Evolutionary conservation across 2,797 vertebrate species (phyloP), one percentile per base, ranked within the genome.

Genomic region (Sebastolobus altivelis): DNA sequence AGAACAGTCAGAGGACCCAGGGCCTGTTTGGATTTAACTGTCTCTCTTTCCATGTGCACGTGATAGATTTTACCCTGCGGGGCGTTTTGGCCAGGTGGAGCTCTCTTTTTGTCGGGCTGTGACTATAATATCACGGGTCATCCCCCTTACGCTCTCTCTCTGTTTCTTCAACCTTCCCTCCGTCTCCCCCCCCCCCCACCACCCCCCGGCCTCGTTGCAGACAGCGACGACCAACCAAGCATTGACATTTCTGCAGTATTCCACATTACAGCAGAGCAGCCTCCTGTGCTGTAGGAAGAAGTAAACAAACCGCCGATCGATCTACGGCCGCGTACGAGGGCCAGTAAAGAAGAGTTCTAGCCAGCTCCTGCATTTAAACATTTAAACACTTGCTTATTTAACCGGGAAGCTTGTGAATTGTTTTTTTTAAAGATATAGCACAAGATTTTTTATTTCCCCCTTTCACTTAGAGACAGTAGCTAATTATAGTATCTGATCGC

Each of bases 171-270:
- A 33, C 31, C 35, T 33, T 27, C 59, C 35, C 61, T 37, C 27
- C 31, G 12, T 52, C 25, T 31, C 43, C 3, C 46, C n/a, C 1
- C 29, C 14, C 49, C 27, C n/a, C 3, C 35, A 14, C 1, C 29
- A 10, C 63, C 14, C 49, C 20, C 25, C 4, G 55, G 79, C 72
- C 70, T 79, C 2, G 60, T 81, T 73, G 65, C 82, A 86, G 87
- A 87, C 71, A 66, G 66, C 3, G 8, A 74, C 25, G 58, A 67
- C 79, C 79, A 72, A 72, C 84, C 78, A 79, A 83, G 79, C 85
- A 46, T 73, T 86, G 90, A 89, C 90, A 84, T 89, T 88, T 88
- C 88, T 88, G 87, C 90, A 87, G 87, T 85, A 82, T 81, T 88
- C 75, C 82, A 80, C 76, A 58, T 75, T 81, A 88, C 65, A 83